Percentiles rank a stretch among this genome's conserved stretches.
Conservation (phyloP, 2,113 vertebrate species). For the Sceloporus tristichus region DNA sequence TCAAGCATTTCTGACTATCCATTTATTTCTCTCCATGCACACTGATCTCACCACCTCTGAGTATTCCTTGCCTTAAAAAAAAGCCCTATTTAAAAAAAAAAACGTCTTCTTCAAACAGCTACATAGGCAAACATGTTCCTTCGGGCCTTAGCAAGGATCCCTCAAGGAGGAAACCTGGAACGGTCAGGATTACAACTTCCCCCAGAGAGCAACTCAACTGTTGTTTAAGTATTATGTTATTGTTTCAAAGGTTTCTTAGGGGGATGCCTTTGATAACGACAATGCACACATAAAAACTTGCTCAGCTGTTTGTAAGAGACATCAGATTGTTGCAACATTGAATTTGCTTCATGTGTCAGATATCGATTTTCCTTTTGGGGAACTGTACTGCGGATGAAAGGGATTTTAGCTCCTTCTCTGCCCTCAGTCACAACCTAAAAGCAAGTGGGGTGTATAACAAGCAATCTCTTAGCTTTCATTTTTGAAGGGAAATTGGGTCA, state of each 20-base stretch:
- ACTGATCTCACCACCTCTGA: background rate
- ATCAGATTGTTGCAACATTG: background rate
- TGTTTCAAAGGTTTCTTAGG: slow-evolving; percentile 24
- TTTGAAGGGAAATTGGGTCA: slow-evolving; percentile 51
- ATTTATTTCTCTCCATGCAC: background rate
- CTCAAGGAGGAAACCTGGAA: fast-evolving
- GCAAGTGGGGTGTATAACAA: background rate
- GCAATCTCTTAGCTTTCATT: slow-evolving; percentile 35
- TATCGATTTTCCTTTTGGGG: slow-evolving; percentile 29
- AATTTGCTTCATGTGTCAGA: slow-evolving; percentile 23
- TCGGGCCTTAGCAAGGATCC: fast-evolving
- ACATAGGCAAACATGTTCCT: background rate
- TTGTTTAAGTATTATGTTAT: fast-evolving
- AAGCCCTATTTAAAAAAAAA: no score
- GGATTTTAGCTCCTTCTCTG: background rate
- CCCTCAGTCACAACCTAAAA: background rate
- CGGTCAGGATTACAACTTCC: fast-evolving
- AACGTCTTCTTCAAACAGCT: no score
- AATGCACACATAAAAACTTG: slow-evolving; percentile 12
- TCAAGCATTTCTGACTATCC: fast-evolving
- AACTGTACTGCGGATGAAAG: slow-evolving; percentile 42
- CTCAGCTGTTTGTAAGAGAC: slow-evolving; percentile 15
- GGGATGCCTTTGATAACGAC: background rate
- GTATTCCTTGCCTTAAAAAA: no score
- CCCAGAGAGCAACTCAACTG: fast-evolving